phyloP scores from a whole-genome alignment of 2,888 invertebrate species.

The Drosophila subsilvestris region DNA sequence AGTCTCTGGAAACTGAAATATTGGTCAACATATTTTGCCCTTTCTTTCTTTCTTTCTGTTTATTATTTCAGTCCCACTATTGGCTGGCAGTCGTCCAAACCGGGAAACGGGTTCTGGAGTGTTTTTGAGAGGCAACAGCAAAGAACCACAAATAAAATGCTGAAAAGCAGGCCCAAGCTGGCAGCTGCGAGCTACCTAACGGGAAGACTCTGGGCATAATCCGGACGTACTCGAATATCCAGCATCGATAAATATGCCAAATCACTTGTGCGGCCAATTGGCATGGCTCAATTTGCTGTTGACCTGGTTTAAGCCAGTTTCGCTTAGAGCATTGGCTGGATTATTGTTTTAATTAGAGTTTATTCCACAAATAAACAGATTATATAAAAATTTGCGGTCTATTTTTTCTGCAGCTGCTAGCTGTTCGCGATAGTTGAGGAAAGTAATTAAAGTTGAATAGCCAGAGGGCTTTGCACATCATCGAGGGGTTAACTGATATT shows the following conservation, averaged over 20 bases:
- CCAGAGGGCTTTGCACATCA: slow-evolving; percentile 10
- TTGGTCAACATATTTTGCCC: slow-evolving; percentile 57
- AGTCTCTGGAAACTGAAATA: slow-evolving; percentile 57
- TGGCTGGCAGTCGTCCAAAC: slow-evolving; percentile 29
- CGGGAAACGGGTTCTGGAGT: neutral
- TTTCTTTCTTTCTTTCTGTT: slow-evolving; percentile 31
- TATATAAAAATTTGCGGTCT: slow-evolving; percentile 13
- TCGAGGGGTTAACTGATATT: slow-evolving; percentile 6
- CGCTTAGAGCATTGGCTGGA: slow-evolving; percentile 19
- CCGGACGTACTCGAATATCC: slow-evolving; percentile 31
- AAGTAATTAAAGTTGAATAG: slow-evolving; percentile 8
- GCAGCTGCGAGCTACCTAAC: too few relatives aligned
- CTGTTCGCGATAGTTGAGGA: slow-evolving; percentile 1
- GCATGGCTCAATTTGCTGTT: slow-evolving; percentile 40
- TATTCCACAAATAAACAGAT: slow-evolving; percentile 23
- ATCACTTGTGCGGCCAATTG: slow-evolving; percentile 43
- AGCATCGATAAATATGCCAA: slow-evolving; percentile 65
- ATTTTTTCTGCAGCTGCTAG: neutral
- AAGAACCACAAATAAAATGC: slow-evolving; percentile 42
- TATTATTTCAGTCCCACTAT: slow-evolving; percentile 59
- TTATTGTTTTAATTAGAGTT: slow-evolving; percentile 46
- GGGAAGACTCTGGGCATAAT: slow-evolving; percentile 6
- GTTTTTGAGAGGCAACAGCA: slow-evolving; percentile 12
- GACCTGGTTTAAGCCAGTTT: slow-evolving; percentile 51
- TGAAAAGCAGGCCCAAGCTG: slow-evolving; percentile 19